Evolutionary conservation across 2,113 vertebrate genomes (phyloP), one percentile per base, ranked within the genome.

Genomic region (Garra rufa): DNA sequence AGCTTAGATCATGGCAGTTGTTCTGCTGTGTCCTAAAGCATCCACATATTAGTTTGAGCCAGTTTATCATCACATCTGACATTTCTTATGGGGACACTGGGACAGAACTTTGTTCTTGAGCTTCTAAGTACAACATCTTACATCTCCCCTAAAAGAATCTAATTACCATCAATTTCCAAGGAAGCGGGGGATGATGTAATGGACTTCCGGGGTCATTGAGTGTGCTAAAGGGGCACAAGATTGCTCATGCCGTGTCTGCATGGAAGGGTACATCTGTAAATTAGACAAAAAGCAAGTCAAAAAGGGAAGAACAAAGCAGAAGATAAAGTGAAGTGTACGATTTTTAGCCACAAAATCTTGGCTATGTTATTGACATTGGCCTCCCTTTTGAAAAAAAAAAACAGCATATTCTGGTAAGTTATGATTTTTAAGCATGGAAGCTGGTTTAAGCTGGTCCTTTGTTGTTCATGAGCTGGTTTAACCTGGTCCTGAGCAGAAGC

Each of bases 41-140:
- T 77, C 87, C 52, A 86, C 87, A 90, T 83, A 84, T 90, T 89
- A 88, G 63, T 78, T 83, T 90, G 87, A 81, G 85, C 85, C 83
- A 85, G 89, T 93, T 92, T 91, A 77, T 86, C 85, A 86, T 85
- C 88, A 90, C 92, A 93, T 94, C 92, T 93, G 91, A 92, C 83
- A 86, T 90, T n/a, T 91, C 85, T 82, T 71, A 87, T 85, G 87
- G 88, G 82, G 85, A 86, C 74, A 1, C 85, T 87, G 88, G 82
- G 85, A 86, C 76, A 1, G 17, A 83, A 83, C 87, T 93, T 90
- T 90, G 85, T 87, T 87, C 83, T 87, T 92, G 90, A 82, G 82
- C 84, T 89, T 90, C 87, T 83, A 81, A 89, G 82, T 41, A 65
- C 83, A 82, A 73, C 79, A 75, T 87, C 71, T 79, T 83, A 75